phyloP scores from a whole-genome alignment of 2,888 invertebrate species.

The Orgyia antiqua region DNA sequence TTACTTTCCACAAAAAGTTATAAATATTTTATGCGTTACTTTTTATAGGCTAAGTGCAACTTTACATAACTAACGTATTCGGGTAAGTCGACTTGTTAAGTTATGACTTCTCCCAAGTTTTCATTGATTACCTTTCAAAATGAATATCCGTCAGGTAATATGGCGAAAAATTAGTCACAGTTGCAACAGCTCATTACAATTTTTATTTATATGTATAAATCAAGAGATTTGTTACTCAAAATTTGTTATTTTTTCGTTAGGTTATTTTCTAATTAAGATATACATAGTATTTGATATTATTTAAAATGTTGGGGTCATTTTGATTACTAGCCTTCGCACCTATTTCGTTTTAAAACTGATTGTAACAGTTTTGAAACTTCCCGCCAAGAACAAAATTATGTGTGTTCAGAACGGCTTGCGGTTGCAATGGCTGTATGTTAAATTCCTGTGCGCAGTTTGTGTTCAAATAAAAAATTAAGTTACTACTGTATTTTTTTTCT shows the following conservation, averaged over 20 bases:
- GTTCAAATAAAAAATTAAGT: no score
- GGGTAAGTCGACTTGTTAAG: no score
- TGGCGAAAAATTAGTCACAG: background rate
- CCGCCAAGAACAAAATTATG: conserved; percentile 25
- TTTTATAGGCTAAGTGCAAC: no score
- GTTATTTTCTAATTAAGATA: conserved; percentile 24
- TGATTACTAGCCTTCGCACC: conserved; percentile 36
- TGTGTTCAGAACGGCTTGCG: conserved; percentile 18
- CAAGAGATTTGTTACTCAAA: conserved; percentile 23
- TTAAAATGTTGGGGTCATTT: conserved; percentile 14
- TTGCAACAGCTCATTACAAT: conserved; percentile 15
- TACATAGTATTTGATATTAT: conserved; percentile 16
- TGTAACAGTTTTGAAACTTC: conserved; percentile 16
- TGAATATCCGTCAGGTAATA: no score
- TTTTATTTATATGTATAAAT: conserved; percentile 17
- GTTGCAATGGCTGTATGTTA: background rate
- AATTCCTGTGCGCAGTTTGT: no score
- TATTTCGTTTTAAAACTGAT: conserved; percentile 17
- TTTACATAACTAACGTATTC: no score
- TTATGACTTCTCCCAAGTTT: no score
- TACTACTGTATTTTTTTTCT: no score
- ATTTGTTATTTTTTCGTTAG: conserved; percentile 16
- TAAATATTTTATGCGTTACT: no score
- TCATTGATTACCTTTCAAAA: no score
- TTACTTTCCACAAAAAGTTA: no score